phyloP scores from a whole-genome alignment of 2,888 invertebrate genomes.

The Hirtodrosophila cameraria region DNA sequence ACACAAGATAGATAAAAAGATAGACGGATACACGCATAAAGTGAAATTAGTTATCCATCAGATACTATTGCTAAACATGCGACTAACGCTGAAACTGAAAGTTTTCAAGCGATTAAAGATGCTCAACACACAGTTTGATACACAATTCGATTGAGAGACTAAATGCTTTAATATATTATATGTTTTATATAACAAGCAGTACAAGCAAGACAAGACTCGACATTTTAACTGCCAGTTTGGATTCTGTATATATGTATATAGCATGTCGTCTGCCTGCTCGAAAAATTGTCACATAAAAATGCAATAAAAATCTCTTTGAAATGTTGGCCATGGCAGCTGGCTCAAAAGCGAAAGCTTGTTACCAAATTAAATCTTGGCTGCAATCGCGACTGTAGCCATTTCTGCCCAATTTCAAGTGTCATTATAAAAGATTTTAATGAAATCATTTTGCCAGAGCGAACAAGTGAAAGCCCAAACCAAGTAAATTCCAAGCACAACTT shows the following conservation, averaged over 20 bases:
- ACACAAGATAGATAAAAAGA: conserved; percentile 5
- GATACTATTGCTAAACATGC: conserved; percentile 44
- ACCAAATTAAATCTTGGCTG: conserved; percentile 58
- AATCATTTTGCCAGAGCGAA: conserved; percentile 54
- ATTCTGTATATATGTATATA: conserved; percentile 43
- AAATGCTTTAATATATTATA: conserved; percentile 1
- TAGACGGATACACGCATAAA: conserved; percentile 56
- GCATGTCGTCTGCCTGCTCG: conserved; percentile 25
- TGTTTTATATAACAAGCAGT: conserved; percentile 32
- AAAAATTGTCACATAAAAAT: conserved; percentile 74
- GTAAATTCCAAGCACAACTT: conserved; percentile 26
- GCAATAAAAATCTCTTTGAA: conserved; percentile 65
- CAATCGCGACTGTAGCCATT: conserved; percentile 36
- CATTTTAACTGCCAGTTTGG: conserved; percentile 4
- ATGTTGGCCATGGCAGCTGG: conserved; percentile 27
- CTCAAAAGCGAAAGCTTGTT: conserved; percentile 72
- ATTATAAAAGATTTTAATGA: conserved; percentile 68
- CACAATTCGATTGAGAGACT: neutral
- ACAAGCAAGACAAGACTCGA: neutral
- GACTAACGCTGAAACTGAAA: conserved; percentile 61
- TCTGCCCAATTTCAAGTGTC: conserved; percentile 59
- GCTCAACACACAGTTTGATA: conserved; percentile 22
- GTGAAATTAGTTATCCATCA: conserved; percentile 68
- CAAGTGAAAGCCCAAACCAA: conserved; percentile 51
- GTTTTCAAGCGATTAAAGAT: conserved; percentile 29